These are phyloP conservation scores for Meteorus colon DNA, from an alignment of 2,888 invertebrate species.

Conservation along the genomic window DNA sequence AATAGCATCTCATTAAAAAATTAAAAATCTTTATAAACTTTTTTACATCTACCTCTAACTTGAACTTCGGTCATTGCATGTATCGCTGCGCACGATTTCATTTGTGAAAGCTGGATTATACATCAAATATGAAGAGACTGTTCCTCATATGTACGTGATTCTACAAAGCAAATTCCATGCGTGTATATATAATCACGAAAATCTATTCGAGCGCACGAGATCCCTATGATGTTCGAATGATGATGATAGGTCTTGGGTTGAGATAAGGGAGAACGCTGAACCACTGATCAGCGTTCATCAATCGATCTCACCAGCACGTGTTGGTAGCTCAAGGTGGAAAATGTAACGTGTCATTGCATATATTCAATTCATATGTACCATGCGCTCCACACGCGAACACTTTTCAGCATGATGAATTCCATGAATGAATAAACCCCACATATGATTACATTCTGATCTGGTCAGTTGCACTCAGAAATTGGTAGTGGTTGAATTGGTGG, in stretches of 20 bases:
- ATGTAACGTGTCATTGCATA: constrained; percentile 16
- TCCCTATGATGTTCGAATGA: constrained; percentile 16
- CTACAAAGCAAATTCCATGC: neutral
- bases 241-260: constrained; percentile 7
- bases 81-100: neutral
- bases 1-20: constrained; percentile 4
- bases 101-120: neutral
- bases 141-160: neutral
- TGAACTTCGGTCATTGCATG: neutral
- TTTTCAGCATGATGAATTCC: neutral
- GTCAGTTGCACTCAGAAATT: constrained; percentile 19
- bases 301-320: constrained; percentile 25
- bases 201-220: constrained; percentile 14
- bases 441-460: constrained; percentile 3
- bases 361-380: neutral
- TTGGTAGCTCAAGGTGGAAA: constrained; percentile 10
- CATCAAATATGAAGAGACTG: neutral
- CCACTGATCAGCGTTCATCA: constrained; percentile 29
- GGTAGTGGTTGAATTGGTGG: neutral
- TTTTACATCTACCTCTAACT: neutral
- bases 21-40: neutral
- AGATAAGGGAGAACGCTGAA: neutral
- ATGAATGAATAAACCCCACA: constrained; percentile 3
- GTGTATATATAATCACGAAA: neutral
- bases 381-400: neutral